Evolutionary conservation across 2,888 invertebrate genomes (phyloP).

Genomic region (Melanophora roralis): DNA sequence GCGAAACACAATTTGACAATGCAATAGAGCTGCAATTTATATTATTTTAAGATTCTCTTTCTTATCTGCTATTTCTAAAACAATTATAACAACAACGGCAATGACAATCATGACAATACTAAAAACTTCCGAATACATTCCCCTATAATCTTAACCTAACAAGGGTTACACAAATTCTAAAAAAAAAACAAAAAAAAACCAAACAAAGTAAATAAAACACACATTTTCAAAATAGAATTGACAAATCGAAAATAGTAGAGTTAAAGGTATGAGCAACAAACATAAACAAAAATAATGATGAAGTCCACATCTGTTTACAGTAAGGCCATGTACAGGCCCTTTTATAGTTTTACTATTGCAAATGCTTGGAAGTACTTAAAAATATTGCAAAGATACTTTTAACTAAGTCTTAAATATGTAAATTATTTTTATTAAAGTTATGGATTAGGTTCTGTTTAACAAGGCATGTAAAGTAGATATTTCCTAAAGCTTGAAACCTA

Average conservation of each 20-base stretch:
- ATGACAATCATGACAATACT: slow-evolving; percentile 13
- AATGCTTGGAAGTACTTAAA: no score
- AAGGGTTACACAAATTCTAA: slow-evolving; percentile 8
- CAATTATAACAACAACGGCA: slow-evolving; percentile 23
- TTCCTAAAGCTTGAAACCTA: no score
- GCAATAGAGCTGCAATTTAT: slow-evolving; percentile 55
- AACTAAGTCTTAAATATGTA: no score
- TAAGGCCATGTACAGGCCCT: no score
- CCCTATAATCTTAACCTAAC: slow-evolving; percentile 35
- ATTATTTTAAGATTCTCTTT: slow-evolving; percentile 54
- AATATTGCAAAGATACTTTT: no score
- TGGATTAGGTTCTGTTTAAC: no score
- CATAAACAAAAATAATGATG: not conserved
- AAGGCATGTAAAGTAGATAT: no score
- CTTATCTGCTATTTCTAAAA: slow-evolving; percentile 28
- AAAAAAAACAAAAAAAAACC: not conserved
- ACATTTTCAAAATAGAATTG: slow-evolving; percentile 26
- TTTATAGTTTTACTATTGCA: no score
- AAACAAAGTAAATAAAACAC: slow-evolving; percentile 8
- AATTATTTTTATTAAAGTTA: no score
- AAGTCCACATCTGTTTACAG: not conserved
- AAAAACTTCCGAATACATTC: slow-evolving; percentile 44
- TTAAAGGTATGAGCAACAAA: slow-evolving; percentile 12
- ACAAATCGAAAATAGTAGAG: slow-evolving; percentile 50
- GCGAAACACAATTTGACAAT: slow-evolving; percentile 58